phyloP scores from a whole-genome alignment of 1,140 invertebrate species.

The Cyphomyrmex costatus region DNA sequence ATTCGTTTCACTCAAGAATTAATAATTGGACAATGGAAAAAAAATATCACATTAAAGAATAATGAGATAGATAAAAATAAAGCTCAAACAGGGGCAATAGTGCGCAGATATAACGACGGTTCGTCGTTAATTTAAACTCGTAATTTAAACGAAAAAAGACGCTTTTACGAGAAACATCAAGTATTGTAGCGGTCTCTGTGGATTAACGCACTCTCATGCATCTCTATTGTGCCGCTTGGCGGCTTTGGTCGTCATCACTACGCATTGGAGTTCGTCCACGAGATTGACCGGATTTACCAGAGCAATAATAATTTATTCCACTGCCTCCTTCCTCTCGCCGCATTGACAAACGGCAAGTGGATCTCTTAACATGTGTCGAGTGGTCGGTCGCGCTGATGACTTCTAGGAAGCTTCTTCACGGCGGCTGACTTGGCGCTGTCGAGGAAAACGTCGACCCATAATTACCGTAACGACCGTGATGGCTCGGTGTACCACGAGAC shows the following conservation, averaged over 20 bases:
- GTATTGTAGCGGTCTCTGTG: constrained; percentile 45
- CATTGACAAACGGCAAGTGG: constrained; percentile 72
- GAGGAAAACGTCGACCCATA: constrained; percentile 82
- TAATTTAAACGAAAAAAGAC: constrained; percentile 64
- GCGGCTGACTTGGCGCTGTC: constrained; percentile 69
- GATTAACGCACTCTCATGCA: constrained; percentile 72
- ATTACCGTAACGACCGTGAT: constrained; percentile 82
- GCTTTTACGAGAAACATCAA: constrained; percentile 71
- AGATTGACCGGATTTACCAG: constrained; percentile 81
- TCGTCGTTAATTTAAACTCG: constrained; percentile 65
- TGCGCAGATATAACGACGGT: background rate
- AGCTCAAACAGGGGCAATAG: background rate
- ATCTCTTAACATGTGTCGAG: constrained; percentile 80
- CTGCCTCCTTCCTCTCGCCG: background rate
- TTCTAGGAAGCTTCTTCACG: constrained; percentile 81
- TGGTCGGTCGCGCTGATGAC: constrained; percentile 74
- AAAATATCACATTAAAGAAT: constrained; percentile 12
- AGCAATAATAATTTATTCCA: constrained; percentile 83
- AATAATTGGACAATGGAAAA: constrained; percentile 22
- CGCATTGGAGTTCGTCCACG: constrained; percentile 74
- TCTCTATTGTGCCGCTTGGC: constrained; percentile 72
- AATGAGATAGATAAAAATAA: constrained; percentile 2
- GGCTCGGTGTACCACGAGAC: constrained; percentile 64
- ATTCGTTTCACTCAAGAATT: background rate
- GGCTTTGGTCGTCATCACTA: constrained; percentile 63